Base-by-base conservation (phyloP, 2,888 invertebrate genomes). In the Elysia crispata region DNA sequence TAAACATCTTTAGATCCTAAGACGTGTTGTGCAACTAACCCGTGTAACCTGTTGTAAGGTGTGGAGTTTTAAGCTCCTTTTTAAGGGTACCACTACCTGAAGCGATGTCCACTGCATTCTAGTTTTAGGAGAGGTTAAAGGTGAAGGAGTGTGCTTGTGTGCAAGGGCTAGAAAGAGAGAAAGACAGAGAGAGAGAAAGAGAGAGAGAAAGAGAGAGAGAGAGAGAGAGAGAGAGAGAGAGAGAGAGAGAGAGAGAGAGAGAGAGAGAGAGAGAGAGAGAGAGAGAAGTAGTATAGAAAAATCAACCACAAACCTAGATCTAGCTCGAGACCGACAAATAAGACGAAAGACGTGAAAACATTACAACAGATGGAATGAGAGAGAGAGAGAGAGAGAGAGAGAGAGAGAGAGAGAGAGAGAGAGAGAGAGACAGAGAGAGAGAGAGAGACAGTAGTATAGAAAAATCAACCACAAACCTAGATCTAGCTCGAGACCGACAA, bases 171-270 rank as follows among this genome's bases (percentile, higher is more conserved):
- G 49, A 66, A 67, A 25, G 23, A 67, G 18, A 66, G 77, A 67
- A 30, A 77, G 62, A 67, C 30, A 67, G 69, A 69, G 41, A 77
- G 77, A 77, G 50, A 77, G 50, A 67, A 20, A 67, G 77, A 70
- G 66, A 33, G 70, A 70, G 50, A 60, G 77, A 77, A 50, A 72
- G 60, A 72, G n/a, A 57, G 72, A 70, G 49, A 50, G 70, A 30
- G n/a, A 70, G 57, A 54, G 25, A 30, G 69, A 70, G 50, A 11
- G 30, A 70, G 50, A 33, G 30, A 67, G 20, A 77, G 54, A 67
- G 54, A 28, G n/a, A 69, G 54, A 69, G 54, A 54, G 69, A 11
- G 33, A 50, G 50, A 30, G 25, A 50, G 31, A 77, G 18, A 31
- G 30, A 69, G 33, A 54, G 33, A 67, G 54, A 28, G 54, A 49